phyloP scores from a whole-genome alignment of 2,888 invertebrate genomes.

The Chymomyza amoena region DNA sequence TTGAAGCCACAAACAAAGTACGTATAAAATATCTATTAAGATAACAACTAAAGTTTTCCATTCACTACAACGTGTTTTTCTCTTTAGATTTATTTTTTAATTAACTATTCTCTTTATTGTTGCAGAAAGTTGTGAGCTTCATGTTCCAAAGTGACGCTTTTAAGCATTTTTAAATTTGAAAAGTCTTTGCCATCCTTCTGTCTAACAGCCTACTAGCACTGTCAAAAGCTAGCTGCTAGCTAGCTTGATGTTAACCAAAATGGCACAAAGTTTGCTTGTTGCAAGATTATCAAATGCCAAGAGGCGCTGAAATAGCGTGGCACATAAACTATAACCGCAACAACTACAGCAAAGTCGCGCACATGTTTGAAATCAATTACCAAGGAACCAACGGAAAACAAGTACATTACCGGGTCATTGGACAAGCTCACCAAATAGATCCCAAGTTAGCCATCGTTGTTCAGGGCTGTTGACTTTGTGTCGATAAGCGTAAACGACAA shows the following conservation, averaged over 20 bases:
- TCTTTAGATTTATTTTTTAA: too few relatives aligned
- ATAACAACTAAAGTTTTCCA: too few relatives aligned
- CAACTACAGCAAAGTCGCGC: conserved; percentile 25
- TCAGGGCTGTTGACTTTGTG: background rate
- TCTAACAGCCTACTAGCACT: too few relatives aligned
- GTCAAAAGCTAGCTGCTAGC: too few relatives aligned
- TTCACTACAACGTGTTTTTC: too few relatives aligned
- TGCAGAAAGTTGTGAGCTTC: too few relatives aligned
- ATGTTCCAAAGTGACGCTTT: fast-evolving
- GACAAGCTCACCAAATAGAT: conserved; percentile 26
- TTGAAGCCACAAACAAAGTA: too few relatives aligned
- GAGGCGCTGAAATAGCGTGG: conserved; percentile 24
- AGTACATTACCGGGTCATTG: conserved; percentile 1
- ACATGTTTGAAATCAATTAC: conserved; percentile 59
- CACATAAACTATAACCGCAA: background rate
- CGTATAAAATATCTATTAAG: too few relatives aligned
- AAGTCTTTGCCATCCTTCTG: fast-evolving
- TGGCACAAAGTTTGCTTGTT: conserved; percentile 38
- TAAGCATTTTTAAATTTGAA: too few relatives aligned
- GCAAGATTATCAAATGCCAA: conserved; percentile 45
- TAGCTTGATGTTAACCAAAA: too few relatives aligned
- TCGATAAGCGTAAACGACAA: conserved; percentile 5
- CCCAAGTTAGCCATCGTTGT: conserved; percentile 35
- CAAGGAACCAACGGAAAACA: conserved; percentile 7
- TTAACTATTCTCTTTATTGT: too few relatives aligned